Evolutionary conservation across 23 tunicate species (phyloP).

Genomic region (Corella eumyota): DNA sequence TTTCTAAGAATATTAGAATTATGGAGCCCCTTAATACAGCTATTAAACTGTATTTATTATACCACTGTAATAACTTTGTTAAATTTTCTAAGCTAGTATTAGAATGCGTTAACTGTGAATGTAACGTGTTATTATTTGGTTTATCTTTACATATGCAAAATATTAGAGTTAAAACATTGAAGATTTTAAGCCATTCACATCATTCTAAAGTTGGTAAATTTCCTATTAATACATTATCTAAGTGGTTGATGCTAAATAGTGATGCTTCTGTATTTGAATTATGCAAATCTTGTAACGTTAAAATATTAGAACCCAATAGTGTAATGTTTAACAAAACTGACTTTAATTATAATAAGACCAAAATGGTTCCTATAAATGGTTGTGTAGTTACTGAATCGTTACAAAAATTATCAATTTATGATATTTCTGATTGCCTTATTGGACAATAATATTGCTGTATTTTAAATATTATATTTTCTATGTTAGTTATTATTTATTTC

Average conservation of each 20-base stretch:
- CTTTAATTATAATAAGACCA: not conserved
- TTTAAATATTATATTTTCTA: too few species aligned
- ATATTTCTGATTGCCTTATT: too few species aligned
- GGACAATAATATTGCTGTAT: too few species aligned
- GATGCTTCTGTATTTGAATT: not conserved
- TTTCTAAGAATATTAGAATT: conserved; percentile 13
- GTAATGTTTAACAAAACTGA: conserved; percentile 19
- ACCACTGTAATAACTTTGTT: conserved; percentile 38
- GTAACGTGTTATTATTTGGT: conserved; percentile 5
- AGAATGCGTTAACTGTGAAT: too few species aligned
- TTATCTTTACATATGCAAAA: conserved; percentile 1
- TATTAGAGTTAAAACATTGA: conserved; percentile 6
- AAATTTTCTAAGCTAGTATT: conserved; percentile 5
- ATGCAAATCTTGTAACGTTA: conserved; percentile 12
- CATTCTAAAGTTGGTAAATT: conserved; percentile 35
- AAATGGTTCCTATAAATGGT: not conserved
- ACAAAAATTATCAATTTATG: too few species aligned
- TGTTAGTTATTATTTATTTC: too few species aligned
- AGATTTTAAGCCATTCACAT: conserved; percentile 57
- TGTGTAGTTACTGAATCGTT: too few species aligned
- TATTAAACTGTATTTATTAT: too few species aligned
- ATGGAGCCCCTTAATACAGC: conserved; percentile 6
- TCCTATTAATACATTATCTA: conserved; percentile 12
- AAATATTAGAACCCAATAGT: not conserved
- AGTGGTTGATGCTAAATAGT: conserved; percentile 42